A percentile compares a stretch with the other conserved stretches of the same genome.
Evolutionary conservation across 2,888 invertebrate genomes (phyloP).

Genomic region (Drosophila incognita): DNA sequence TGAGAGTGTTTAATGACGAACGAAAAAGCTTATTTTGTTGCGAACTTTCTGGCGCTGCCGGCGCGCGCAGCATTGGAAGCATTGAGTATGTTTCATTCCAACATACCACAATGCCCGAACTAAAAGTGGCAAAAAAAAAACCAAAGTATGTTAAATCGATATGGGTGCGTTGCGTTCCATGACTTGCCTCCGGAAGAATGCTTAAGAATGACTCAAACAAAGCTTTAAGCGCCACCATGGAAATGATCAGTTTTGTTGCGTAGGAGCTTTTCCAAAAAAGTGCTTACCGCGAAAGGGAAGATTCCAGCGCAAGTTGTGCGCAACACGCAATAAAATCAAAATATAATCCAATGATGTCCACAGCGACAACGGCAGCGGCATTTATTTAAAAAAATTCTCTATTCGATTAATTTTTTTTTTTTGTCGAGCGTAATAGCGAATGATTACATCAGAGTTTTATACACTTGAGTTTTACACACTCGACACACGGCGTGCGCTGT

Average conservation of each 20-base stretch:
- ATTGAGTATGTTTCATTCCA: conserved; percentile 40
- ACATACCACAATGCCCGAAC: conserved; percentile 37
- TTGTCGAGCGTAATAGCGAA: conserved; percentile 63
- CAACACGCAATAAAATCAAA: conserved; percentile 21
- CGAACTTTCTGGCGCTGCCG: conserved; percentile 49
- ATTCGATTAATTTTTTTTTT: conserved; percentile 15
- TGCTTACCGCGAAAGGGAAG: conserved; percentile 33
- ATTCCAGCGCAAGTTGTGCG: conserved; percentile 23
- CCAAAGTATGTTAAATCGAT: conserved; percentile 56
- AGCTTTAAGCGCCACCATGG: conserved; percentile 3
- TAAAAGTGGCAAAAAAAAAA: neutral
- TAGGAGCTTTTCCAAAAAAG: conserved; percentile 26
- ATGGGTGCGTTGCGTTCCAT: conserved; percentile 20
- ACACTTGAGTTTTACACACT: conserved; percentile 64
- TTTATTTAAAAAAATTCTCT: conserved; percentile 9
- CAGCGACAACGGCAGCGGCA: neutral
- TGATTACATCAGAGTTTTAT: conserved; percentile 79
- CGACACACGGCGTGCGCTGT: conserved; percentile 10
- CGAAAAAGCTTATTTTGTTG: conserved; percentile 48
- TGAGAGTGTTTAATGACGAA: neutral
- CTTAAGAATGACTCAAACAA: conserved; percentile 2
- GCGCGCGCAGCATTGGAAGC: conserved; percentile 50
- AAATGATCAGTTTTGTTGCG: neutral
- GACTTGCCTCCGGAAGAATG: conserved; percentile 9
- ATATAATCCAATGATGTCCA: conserved; percentile 3